A percentile compares a stretch with the other conserved stretches of the same genome.
These are phyloP conservation scores for Dendrolimus pini DNA, from an alignment of 2,888 invertebrate genomes.

Conservation along the genomic window DNA sequence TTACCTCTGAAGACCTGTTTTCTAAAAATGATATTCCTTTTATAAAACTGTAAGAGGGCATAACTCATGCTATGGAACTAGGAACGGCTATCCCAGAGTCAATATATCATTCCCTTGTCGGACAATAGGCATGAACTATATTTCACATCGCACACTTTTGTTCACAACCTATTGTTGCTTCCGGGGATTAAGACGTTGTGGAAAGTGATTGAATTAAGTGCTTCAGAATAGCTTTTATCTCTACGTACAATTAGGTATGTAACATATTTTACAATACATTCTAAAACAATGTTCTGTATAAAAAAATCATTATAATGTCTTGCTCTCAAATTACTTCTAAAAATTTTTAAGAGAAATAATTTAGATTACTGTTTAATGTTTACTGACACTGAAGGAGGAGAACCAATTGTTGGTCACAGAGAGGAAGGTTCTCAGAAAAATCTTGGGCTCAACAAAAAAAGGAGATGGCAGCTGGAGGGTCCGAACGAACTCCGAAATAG, in stretches of 20 bases:
- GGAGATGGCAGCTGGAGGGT: too few species aligned
- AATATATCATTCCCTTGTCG: slow-evolving; percentile 33
- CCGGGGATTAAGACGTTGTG: background rate
- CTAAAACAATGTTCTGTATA: too few species aligned
- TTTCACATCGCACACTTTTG: slow-evolving; percentile 33
- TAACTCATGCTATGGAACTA: background rate
- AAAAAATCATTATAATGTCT: too few species aligned
- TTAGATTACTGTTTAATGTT: too few species aligned
- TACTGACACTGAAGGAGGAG: too few species aligned
- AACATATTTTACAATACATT: background rate
- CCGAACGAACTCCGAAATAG: too few species aligned
- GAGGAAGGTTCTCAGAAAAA: too few species aligned
- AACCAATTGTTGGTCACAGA: too few species aligned
- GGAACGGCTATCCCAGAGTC: slow-evolving; percentile 15
- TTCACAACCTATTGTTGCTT: slow-evolving; percentile 13
- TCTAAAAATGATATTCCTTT: background rate
- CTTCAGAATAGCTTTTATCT: background rate
- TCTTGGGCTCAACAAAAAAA: too few species aligned
- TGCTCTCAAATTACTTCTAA: too few species aligned
- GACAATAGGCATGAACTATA: slow-evolving; percentile 39
- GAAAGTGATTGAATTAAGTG: background rate
- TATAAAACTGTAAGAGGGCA: background rate
- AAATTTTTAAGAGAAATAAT: too few species aligned
- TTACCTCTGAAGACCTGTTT: background rate
- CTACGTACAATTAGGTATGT: background rate